Conservation (phyloP, 2,888 invertebrate genomes). For the Frankliniella fusca region DNA sequence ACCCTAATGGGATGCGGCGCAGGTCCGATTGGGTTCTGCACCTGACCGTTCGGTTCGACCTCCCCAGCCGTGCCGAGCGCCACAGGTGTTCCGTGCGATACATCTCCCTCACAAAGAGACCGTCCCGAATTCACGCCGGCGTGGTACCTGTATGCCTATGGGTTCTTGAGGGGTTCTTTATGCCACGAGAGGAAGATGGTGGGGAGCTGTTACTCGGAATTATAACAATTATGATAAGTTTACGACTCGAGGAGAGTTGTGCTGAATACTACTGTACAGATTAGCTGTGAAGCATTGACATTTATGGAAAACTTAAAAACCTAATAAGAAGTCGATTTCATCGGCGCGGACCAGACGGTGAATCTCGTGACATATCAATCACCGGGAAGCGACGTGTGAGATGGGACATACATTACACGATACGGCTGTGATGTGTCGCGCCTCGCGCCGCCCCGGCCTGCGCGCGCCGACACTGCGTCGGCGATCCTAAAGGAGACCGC, state of each 20-base stretch:
- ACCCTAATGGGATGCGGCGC: background rate
- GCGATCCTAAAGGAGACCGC: too few species aligned
- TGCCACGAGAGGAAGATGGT: too few species aligned
- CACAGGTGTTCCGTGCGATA: slow-evolving; percentile 15
- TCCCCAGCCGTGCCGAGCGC: background rate
- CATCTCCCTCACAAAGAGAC: slow-evolving; percentile 9
- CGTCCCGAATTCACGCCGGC: background rate
- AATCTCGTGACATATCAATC: background rate
- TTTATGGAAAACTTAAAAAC: too few species aligned
- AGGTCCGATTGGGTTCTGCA: background rate
- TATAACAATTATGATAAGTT: too few species aligned
- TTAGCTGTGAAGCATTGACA: background rate
- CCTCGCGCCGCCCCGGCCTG: too few species aligned
- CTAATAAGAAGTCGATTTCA: background rate
- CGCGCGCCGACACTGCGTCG: background rate
- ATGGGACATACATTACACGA: too few species aligned
- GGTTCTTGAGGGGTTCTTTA: too few species aligned
- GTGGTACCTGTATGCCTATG: background rate
- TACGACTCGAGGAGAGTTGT: too few species aligned
- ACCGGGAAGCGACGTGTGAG: background rate
- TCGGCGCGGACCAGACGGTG: background rate
- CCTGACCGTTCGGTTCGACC: background rate
- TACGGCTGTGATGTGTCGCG: too few species aligned
- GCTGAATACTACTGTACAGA: too few species aligned
- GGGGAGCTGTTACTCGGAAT: too few species aligned